phyloP scores from a whole-genome alignment of 2,113 vertebrate species.

The Thamnaconus septentrionalis region DNA sequence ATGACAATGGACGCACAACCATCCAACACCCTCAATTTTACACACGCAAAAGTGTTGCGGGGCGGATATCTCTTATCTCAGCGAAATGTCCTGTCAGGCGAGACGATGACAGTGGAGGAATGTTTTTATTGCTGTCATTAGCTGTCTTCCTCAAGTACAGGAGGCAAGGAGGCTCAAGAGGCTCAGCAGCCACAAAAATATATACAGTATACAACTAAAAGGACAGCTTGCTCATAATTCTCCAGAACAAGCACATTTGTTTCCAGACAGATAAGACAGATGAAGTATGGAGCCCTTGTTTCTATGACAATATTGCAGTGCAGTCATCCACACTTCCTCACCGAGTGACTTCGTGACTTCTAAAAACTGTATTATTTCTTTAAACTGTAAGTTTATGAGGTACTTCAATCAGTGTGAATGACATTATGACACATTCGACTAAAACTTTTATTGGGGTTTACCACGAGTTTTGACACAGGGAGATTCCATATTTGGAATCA shows the following conservation, averaged over 20 bases:
- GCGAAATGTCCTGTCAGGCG: neutral
- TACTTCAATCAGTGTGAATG: too few relatives aligned
- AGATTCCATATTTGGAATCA: too few relatives aligned
- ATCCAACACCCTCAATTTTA: neutral
- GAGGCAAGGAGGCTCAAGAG: neutral
- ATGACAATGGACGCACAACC: neutral
- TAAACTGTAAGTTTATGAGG: too few relatives aligned
- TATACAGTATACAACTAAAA: neutral
- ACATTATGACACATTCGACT: too few relatives aligned
- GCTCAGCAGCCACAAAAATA: neutral
- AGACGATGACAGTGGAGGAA: slow-evolving; percentile 21
- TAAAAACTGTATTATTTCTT: too few relatives aligned
- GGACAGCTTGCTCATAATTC: slow-evolving; percentile 3
- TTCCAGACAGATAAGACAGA: slow-evolving; percentile 8
- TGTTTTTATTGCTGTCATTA: slow-evolving; percentile 9
- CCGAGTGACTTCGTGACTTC: neutral
- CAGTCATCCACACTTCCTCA: neutral
- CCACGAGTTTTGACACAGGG: too few relatives aligned
- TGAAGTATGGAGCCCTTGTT: neutral
- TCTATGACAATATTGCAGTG: neutral
- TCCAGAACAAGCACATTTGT: neutral
- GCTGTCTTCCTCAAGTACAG: neutral
- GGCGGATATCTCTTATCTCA: neutral
- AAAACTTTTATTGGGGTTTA: too few relatives aligned
- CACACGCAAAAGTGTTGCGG: neutral